A percentile compares a stretch with the other conserved stretches of the same genome.
Evolutionary conservation across 2,797 vertebrate genomes (phyloP).

Genomic region (Sebastes matsubarae): DNA sequence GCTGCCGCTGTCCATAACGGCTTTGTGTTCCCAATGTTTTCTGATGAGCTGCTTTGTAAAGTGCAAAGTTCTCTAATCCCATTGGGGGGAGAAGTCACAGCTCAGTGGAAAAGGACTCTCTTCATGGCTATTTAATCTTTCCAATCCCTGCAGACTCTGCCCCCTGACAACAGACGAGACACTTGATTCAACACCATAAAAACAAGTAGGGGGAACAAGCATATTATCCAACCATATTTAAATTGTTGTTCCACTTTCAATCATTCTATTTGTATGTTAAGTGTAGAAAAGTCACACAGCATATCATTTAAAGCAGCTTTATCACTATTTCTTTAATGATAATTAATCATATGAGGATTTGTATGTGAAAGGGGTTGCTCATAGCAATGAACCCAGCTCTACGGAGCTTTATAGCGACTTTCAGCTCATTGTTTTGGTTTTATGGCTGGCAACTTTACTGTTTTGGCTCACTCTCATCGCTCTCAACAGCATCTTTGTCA

Average conservation of each 20-base stretch:
- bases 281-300: background rate
- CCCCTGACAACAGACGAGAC: slow-evolving; percentile 31
- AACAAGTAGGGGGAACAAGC: background rate
- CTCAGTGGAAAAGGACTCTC: slow-evolving; percentile 51
- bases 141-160: slow-evolving; percentile 48
- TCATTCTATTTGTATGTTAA: background rate
- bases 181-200: background rate
- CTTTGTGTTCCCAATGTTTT: slow-evolving; percentile 54
- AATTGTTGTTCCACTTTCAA: background rate
- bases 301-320: background rate
- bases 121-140: slow-evolving; percentile 64
- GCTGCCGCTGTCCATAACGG: slow-evolving; percentile 40
- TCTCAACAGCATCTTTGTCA: background rate
- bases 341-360: background rate
- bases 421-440: background rate
- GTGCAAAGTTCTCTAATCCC: slow-evolving; percentile 68
- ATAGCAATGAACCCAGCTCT: background rate
- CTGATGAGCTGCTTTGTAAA: slow-evolving; percentile 66
- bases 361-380: background rate
- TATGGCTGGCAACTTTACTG: background rate
- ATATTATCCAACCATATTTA: background rate
- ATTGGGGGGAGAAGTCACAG: slow-evolving; percentile 52
- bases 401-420: no score
- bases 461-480: background rate
- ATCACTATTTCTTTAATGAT: background rate